Evolutionary conservation across 1,140 invertebrate species (phyloP), one percentile per base, ranked within the genome.

Genomic region (Diorhabda elongata): DNA sequence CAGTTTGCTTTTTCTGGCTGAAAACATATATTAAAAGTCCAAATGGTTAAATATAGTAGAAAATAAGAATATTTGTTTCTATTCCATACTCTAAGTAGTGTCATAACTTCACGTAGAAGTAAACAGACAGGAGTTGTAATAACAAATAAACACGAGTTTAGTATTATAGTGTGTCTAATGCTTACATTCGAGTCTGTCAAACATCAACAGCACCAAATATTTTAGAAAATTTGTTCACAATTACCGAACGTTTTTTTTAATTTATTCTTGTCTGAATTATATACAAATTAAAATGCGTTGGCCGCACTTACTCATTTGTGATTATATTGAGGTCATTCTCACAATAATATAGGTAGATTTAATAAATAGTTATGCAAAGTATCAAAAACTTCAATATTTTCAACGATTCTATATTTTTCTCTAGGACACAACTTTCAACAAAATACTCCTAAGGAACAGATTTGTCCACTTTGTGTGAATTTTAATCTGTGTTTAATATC

Each of bases 111-210:
- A 61, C 4, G 11, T 41, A 41, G 42, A 61, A 41, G 41, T 61
- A 61, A 61, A 61, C 59, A 8, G 26, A 8, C 59, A 52, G 26
- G 26, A 61, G 59, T 61, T 61, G 42, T 42, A 8, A 61, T 61
- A 61, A 61, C 59, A 61, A 42, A 61, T 61, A 61, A 61, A 61
- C 59, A 61, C 42, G 41, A 7, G 26, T 61, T 61, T 8, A 61
- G 59, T 61, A 61, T 61, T 42, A 61, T 61, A 61, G 42, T 61
- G 59, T 61, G 59, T 52, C 47, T 61, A 61, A n/a, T 61, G 59
- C 42, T 61, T 61, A 61, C 59, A 61, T 61, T 61, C 26, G 42
- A 43, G 26, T 61, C 59, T 61, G 59, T 61, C 59, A 61, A 61
- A 61, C 59, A 61, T 61, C 59, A 7, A 61, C 59, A 42, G 11